Percentiles rank a stretch among this genome's conserved stretches.
phyloP scores from a whole-genome alignment of 1,140 invertebrate species.

The Leptinotarsa defecta region DNA sequence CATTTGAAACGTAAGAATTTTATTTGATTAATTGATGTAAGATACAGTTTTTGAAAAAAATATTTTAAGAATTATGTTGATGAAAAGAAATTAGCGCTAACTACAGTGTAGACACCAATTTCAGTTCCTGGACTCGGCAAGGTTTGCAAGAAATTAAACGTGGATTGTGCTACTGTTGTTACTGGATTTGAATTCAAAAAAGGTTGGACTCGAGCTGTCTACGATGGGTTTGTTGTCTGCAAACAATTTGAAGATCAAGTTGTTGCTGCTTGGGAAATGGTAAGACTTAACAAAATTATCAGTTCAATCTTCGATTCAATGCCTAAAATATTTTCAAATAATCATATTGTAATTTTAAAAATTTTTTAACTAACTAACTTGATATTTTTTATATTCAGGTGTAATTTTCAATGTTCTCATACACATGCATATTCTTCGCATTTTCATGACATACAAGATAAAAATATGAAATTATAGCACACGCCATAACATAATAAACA shows the following conservation, averaged over 20 bases:
- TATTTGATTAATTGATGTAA: neutral
- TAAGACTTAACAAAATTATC: slow-evolving; percentile 47
- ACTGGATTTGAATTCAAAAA: slow-evolving; percentile 92
- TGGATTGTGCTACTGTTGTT: slow-evolving; percentile 94
- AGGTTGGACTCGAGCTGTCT: slow-evolving; percentile 82
- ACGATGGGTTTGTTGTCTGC: slow-evolving; percentile 92
- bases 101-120: slow-evolving; percentile 32
- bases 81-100: too few relatives aligned
- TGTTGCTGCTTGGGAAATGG: slow-evolving; percentile 85
- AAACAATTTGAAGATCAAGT: slow-evolving; percentile 84
- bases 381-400: too few relatives aligned
- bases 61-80: neutral
- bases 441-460: too few relatives aligned
- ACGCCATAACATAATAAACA: too few relatives aligned
- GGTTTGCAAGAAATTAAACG: slow-evolving; percentile 86
- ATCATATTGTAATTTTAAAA: too few relatives aligned
- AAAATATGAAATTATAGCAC: too few relatives aligned
- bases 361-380: too few relatives aligned
- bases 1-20: slow-evolving; percentile 76
- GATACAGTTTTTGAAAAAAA: neutral
- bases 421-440: too few relatives aligned
- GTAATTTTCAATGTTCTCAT: too few relatives aligned
- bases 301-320: too few relatives aligned
- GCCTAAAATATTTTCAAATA: too few relatives aligned
- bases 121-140: slow-evolving; percentile 83